These are phyloP conservation scores for Eulemur mongoz DNA, from an alignment of 2,797 vertebrate genomes.

Conservation along the genomic window DNA sequence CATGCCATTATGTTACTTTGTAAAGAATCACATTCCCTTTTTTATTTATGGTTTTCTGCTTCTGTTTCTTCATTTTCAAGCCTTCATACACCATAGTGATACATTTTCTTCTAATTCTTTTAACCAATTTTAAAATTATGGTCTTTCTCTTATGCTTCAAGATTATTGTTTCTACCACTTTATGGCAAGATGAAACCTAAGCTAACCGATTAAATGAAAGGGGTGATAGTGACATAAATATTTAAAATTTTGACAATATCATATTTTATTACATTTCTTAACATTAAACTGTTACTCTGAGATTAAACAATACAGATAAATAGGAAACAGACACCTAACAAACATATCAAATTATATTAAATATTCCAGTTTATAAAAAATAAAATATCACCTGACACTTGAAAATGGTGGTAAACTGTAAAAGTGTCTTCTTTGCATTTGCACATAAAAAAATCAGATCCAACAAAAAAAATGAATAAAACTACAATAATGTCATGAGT, in stretches of 20 bases:
- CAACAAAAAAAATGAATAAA: conserved; percentile 22
- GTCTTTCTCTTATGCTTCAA: not conserved
- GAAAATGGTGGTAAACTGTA: not conserved
- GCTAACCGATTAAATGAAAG: not conserved
- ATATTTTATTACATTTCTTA: not conserved
- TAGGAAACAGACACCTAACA: not conserved
- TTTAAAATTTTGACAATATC: not conserved
- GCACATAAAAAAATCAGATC: not conserved
- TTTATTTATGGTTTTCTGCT: not conserved
- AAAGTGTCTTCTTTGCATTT: not conserved
- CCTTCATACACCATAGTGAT: not conserved
- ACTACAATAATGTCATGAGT: not conserved
- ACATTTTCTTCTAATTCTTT: not conserved
- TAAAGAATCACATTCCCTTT: not conserved
- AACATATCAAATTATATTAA: not conserved
- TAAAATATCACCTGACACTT: not conserved
- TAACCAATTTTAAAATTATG: not conserved
- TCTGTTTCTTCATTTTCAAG: not conserved
- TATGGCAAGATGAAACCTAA: not conserved
- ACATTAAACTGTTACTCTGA: not conserved
- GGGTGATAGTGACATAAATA: not conserved
- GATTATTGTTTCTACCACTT: not conserved
- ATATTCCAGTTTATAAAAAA: not conserved
- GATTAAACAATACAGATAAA: not conserved
- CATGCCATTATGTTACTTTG: not conserved